Evolutionary conservation across 2,888 invertebrate species (phyloP).

Genomic region (Monochamus alternatus): DNA sequence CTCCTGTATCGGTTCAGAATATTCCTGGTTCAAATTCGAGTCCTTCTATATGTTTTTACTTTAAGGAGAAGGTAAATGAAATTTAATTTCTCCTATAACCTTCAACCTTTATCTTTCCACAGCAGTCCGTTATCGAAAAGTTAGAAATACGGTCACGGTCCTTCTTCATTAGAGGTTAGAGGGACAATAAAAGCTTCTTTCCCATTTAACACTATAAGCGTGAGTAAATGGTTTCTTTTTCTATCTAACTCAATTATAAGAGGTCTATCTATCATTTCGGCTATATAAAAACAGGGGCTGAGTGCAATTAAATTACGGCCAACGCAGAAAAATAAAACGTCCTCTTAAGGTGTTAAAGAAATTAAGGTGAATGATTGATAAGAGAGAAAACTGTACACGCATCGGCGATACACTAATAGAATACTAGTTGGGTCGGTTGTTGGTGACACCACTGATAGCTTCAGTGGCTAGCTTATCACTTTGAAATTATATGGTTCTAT

Average conservation of each 20-base stretch:
- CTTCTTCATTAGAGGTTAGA: neutral
- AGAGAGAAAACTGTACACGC: slow-evolving; percentile 26
- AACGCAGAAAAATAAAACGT: slow-evolving; percentile 17
- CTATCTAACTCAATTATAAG: neutral
- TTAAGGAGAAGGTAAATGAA: too few relatives aligned
- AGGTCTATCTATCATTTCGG: slow-evolving; percentile 19
- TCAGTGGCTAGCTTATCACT: slow-evolving; percentile 20
- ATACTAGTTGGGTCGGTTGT: slow-evolving; percentile 37
- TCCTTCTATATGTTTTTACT: too few relatives aligned
- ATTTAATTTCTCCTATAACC: too few relatives aligned
- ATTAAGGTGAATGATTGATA: slow-evolving; percentile 33
- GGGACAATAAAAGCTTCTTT: neutral
- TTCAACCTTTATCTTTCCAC: too few relatives aligned
- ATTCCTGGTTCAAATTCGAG: too few relatives aligned
- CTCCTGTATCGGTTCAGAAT: too few relatives aligned
- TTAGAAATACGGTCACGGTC: too few relatives aligned
- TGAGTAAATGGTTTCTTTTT: slow-evolving; percentile 12
- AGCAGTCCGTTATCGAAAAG: too few relatives aligned
- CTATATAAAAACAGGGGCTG: slow-evolving; percentile 6
- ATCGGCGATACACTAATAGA: slow-evolving; percentile 32
- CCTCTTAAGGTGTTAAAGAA: slow-evolving; percentile 18
- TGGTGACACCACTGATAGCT: slow-evolving; percentile 25
- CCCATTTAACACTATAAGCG: neutral
- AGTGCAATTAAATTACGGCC: slow-evolving; percentile 20
- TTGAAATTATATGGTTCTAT: too few relatives aligned